A percentile compares a stretch with the other conserved stretches of the same genome.
Evolutionary conservation across 2,888 invertebrate genomes (phyloP).

Genomic region (Chymomyza caudatula): DNA sequence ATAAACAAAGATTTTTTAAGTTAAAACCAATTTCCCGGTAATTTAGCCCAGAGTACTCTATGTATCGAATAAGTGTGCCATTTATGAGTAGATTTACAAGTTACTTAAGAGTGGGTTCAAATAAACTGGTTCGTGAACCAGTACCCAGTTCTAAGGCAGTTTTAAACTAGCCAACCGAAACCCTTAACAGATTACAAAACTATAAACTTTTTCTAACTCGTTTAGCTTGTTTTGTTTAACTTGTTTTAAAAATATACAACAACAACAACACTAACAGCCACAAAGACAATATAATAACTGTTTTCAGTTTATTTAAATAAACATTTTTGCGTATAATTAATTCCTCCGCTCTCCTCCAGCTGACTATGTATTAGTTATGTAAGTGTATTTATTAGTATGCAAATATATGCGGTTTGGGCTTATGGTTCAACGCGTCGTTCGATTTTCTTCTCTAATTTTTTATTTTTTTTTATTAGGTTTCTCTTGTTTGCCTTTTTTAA

Average conservation of each 20-base stretch:
- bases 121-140: not conserved
- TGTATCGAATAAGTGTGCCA: too few species aligned
- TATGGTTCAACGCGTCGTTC: not conserved
- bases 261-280: not conserved
- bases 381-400: constrained; percentile 4
- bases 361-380: not conserved
- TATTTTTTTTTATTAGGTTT: not conserved
- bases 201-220: not conserved
- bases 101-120: too few species aligned
- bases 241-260: not conserved
- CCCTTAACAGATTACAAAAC: not conserved
- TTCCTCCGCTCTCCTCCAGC: constrained; percentile 20
- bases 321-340: constrained; percentile 32
- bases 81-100: too few species aligned
- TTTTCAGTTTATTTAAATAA: constrained; percentile 55
- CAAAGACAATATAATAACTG: constrained; percentile 4
- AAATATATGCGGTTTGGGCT: not conserved
- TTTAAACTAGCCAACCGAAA: not conserved
- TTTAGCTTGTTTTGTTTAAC: not conserved
- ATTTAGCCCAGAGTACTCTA: too few species aligned
- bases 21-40: too few species aligned
- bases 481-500: constrained; percentile 5
- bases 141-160: not conserved
- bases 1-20: too few species aligned
- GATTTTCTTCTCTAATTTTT: not conserved